Base-by-base conservation (phyloP, 2,113 vertebrate genomes). In the Alouatta palliata region DNA sequence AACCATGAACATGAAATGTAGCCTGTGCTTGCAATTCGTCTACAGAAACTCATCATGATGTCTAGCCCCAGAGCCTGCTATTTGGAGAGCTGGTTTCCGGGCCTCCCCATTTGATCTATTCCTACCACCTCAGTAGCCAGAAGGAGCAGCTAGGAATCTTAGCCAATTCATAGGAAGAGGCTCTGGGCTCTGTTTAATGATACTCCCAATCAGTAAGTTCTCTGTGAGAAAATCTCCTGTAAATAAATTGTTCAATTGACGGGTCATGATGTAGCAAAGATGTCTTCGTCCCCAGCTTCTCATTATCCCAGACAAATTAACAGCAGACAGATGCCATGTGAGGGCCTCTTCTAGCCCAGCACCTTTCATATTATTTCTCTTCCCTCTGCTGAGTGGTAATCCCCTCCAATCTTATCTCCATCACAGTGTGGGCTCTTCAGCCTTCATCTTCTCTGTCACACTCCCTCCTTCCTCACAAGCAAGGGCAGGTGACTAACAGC, bases 391-490 rank as follows among this genome's bases (percentile, higher is more conserved):
- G 45, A 56, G 32, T 49, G 79, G 27, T 30, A 37, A 40, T 83
- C n/a, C 9, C 80, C 66, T 71, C 27, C 40, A 8, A 1, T 43
- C 11, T 17, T 27, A 6, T 45, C 45, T 58, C 17, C 4, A 54
- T 40, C 40, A 47, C 7, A 23, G 1, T 0, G 14, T 13, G 7
- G 3, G 5, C 11, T 43, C 56, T 54, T 20, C 10, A 73, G 17
- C 40, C 68, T 35, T 76, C 32, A 32, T n/a, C 70, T 76, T 80
- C 54, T 73, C 71, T 5, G 14, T 10, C 32, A n/a, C 14, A 45
- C 5, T 4, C 30, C 8, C 40, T 73, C 37, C 70, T 70, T 47
- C 47, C 49, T 14, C 8, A n/a, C 9, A 23, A 91, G 49, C 12
- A 20, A 30, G 9, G 61, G 58, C 30, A 56, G 52, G 21, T 5